Evolutionary conservation across 1,140 invertebrate species (phyloP).

Genomic region (Vanessa atalanta): DNA sequence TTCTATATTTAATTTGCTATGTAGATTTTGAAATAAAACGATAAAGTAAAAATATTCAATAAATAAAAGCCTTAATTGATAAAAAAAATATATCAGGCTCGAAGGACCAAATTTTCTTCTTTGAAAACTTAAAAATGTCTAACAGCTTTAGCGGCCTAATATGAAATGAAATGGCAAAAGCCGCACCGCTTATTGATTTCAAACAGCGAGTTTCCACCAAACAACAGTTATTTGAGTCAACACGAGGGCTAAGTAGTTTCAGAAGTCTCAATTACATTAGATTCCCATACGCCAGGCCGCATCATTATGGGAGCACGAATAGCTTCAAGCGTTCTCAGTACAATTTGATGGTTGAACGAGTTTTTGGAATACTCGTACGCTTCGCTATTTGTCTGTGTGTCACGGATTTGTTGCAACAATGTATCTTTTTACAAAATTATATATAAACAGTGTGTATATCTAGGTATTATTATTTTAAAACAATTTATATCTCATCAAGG

Average conservation of each 20-base stretch:
- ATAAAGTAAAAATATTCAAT: neutral
- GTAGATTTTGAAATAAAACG: neutral
- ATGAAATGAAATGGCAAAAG: neutral
- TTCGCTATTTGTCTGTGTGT: conserved; percentile 10
- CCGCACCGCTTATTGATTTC: conserved; percentile 7
- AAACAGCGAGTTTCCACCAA: conserved; percentile 9
- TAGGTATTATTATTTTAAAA: neutral
- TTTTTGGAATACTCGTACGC: conserved; percentile 32
- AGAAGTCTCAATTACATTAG: conserved; percentile 63
- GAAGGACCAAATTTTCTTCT: conserved; percentile 3
- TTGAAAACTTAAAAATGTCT: neutral
- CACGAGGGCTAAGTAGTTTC: conserved; percentile 53
- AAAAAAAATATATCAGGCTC: conserved; percentile 6
- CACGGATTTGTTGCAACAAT: conserved; percentile 21
- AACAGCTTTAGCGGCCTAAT: neutral
- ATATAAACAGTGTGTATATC: too few species aligned
- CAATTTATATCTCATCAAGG: neutral
- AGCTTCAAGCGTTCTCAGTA: conserved; percentile 48
- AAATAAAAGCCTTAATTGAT: neutral
- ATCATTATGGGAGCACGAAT: conserved; percentile 56
- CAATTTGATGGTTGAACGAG: conserved; percentile 23
- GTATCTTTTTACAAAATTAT: too few species aligned
- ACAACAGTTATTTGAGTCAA: conserved; percentile 56
- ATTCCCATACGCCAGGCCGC: conserved; percentile 54
- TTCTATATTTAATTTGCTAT: conserved; percentile 2